Conservation (phyloP, 2,113 vertebrate genomes). For the Neolamprologus fasciatus region DNA sequence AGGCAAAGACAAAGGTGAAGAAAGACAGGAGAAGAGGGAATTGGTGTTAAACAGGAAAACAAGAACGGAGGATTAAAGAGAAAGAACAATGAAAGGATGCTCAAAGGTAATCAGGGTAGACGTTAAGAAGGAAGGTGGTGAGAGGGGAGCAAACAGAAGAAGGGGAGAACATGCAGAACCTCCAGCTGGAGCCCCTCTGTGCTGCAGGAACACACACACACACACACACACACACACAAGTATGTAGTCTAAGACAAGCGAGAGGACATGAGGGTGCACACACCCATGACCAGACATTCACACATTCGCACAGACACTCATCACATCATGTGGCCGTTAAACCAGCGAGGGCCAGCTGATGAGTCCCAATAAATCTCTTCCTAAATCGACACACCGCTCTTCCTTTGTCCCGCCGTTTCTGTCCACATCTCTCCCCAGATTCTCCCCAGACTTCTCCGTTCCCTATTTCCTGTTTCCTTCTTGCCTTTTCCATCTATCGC, state of each 20-base stretch:
- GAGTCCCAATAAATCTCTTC: background rate
- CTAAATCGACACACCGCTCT: background rate
- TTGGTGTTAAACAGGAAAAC: background rate
- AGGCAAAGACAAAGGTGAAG: background rate
- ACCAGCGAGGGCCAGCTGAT: slow-evolving; percentile 11
- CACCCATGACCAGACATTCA: background rate
- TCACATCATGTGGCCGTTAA: slow-evolving; percentile 5
- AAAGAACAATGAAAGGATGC: background rate
- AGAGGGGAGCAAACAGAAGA: background rate
- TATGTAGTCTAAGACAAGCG: background rate
- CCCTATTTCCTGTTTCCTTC: background rate
- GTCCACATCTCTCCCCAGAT: background rate
- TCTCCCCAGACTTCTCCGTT: background rate
- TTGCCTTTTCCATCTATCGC: background rate
- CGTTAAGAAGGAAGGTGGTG: background rate
- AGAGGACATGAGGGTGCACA: background rate
- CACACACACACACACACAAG: background rate
- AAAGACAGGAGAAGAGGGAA: background rate
- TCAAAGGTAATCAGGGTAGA: background rate
- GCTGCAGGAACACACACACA: background rate
- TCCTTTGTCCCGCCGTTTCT: background rate
- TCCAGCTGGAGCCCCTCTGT: slow-evolving; percentile 50
- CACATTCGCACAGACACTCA: background rate
- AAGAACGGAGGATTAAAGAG: background rate
- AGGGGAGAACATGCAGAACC: background rate